A percentile compares a stretch with the other conserved stretches of the same genome.
Conservation (phyloP, 2,888 invertebrate genomes). For the Chrysolina oricalcia region DNA sequence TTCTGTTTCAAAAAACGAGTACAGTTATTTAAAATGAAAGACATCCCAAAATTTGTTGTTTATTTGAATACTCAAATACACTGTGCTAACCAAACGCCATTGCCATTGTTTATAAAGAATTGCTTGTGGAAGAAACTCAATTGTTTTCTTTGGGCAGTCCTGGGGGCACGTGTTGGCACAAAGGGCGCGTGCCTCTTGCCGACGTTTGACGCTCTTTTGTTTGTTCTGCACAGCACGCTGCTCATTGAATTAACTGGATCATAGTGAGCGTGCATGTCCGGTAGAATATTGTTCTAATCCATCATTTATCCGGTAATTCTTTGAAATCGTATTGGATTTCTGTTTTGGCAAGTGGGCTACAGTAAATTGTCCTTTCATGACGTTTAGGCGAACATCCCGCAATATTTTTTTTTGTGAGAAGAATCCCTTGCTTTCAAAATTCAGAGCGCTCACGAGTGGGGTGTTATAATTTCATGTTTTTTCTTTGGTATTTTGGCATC, state of each 20-base stretch:
- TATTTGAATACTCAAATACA: too few relatives aligned
- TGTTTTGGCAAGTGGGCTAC: constrained; percentile 2
- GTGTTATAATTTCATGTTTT: neutral
- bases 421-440: too few relatives aligned
- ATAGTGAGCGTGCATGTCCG: constrained; percentile 65
- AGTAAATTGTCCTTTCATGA: neutral
- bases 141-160: constrained; percentile 13
- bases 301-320: constrained; percentile 51
- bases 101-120: too few relatives aligned
- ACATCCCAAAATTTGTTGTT: too few relatives aligned
- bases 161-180: constrained; percentile 53
- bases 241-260: constrained; percentile 69
- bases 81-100: constrained; percentile 2
- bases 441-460: neutral
- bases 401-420: neutral
- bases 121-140: constrained; percentile 21
- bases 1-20: too few relatives aligned
- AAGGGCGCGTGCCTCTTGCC: constrained; percentile 56
- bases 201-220: constrained; percentile 60
- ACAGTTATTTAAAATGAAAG: too few relatives aligned
- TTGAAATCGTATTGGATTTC: constrained; percentile 42
- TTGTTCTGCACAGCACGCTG: constrained; percentile 67
- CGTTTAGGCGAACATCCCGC: too few relatives aligned
- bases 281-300: constrained; percentile 63
- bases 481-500: too few relatives aligned